Evolutionary conservation across 2,797 vertebrate genomes (phyloP), one percentile per base, ranked within the genome.

Genomic region (Micromesistius poutassou): DNA sequence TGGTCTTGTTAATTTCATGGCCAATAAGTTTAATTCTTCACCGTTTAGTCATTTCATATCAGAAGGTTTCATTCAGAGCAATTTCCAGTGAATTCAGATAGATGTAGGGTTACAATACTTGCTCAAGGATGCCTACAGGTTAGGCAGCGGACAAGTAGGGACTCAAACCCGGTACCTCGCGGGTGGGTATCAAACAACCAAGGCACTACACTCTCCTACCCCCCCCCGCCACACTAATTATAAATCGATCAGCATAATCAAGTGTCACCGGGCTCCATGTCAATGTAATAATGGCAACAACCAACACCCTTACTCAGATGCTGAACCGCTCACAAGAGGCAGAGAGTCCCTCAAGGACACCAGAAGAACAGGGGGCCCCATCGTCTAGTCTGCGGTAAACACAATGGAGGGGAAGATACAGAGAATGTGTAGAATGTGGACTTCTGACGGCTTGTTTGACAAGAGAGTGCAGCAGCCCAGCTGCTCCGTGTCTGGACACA

Each of bases 401-500:
- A 74, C 8, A 16, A 38, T 40, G 35, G 74, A 25, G 80, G 78
- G 42, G 76, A 73, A 74, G 77, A 80, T 76, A 0, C 55, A 7
- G 75, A 70, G 19, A 82, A 78, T 72, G 87, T 82, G 85, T 82
- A 76, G 89, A 88, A 84, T 62, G 78, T 35, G 77, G 35, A 31
- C 77, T 42, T 36, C 71, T 84, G 84, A 88, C 12, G 86, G 80
- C 46, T 87, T 91, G 90, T 93, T 91, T 91, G 91, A 91, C 84
- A 89, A 83, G 71, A 79, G 30, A 13, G 82, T 76, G 71, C 78
- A 0, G 81, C 72, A 1, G 83, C 72, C 83, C 88, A 89, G 88
- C 84, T 87, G 89, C 83, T 85, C 71, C 55, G 83, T 1, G 78
- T 87, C 89, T 83, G 74, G 35, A 33, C 72, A 76, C 78, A 30